Evolutionary conservation across 2,797 vertebrate species (phyloP).

Genomic region (Gallinago stenura): DNA sequence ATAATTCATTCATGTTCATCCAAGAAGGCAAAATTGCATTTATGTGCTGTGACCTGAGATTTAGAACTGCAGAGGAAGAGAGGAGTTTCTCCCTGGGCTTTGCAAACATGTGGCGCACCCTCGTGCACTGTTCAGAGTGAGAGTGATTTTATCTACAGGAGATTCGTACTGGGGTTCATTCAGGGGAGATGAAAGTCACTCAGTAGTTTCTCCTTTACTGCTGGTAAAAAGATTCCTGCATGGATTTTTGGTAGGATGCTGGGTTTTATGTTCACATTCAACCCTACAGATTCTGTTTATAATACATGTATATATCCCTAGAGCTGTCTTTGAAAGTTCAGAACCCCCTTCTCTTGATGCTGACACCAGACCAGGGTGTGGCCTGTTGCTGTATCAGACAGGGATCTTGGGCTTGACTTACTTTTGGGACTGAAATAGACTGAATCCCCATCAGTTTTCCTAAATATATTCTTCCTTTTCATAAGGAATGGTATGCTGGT

Average conservation of each 20-base stretch:
- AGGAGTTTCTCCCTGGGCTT: neutral
- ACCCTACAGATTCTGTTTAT: neutral
- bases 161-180: neutral
- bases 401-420: neutral
- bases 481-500: neutral
- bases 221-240: neutral
- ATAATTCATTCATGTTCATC: neutral
- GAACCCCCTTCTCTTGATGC: neutral
- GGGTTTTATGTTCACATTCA: neutral
- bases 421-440: neutral
- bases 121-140: neutral
- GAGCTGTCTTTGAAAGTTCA: neutral
- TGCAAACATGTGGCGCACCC: fast-evolving
- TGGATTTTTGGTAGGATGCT: neutral
- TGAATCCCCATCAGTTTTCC: neutral
- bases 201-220: neutral
- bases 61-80: neutral
- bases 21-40: neutral
- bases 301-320: neutral
- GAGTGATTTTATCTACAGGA: neutral
- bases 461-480: neutral
- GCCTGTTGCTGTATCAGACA: neutral
- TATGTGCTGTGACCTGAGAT: neutral
- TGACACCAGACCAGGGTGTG: neutral
- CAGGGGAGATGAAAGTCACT: neutral